These are phyloP conservation scores for Tragelaphus oryx DNA, from an alignment of 2,797 vertebrate genomes.

Conservation along the genomic window DNA sequence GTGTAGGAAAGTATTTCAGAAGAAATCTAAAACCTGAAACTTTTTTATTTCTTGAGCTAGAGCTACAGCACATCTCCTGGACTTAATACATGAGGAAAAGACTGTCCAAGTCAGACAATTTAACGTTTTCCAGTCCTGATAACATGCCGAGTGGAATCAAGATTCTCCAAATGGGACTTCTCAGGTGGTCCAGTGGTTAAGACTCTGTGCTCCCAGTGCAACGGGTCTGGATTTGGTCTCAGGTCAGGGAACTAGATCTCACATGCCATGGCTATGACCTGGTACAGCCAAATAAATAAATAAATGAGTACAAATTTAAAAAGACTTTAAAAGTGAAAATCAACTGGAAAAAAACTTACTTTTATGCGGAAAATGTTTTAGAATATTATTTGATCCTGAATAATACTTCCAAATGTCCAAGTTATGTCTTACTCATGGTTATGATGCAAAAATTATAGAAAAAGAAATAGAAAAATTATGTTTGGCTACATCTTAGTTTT, in stretches of 20 bases:
- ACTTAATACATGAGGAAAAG: background rate
- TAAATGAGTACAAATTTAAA: background rate
- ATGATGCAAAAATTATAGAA: background rate
- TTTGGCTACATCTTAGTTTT: constrained; percentile 32
- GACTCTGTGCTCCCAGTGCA: background rate
- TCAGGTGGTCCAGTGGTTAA: background rate
- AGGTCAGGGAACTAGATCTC: background rate
- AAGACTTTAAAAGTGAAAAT: background rate
- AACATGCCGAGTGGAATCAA: background rate
- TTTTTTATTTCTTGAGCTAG: constrained; percentile 26
- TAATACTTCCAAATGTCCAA: background rate
- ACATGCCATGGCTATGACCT: background rate
- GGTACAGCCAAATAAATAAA: background rate
- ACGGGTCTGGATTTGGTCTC: background rate
- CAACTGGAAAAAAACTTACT: constrained; percentile 20
- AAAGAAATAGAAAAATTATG: background rate
- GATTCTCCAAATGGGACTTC: background rate
- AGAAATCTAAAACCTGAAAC: constrained; percentile 4
- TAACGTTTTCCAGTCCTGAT: background rate
- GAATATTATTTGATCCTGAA: constrained; percentile 19
- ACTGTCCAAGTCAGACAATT: background rate
- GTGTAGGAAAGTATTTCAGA: constrained; percentile 14
- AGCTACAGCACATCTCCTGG: background rate
- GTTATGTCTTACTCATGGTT: background rate
- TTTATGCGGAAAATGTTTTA: background rate